Base-by-base conservation (phyloP, 92 coral and sea anemone species). In the Plumapathes pennacea region DNA sequence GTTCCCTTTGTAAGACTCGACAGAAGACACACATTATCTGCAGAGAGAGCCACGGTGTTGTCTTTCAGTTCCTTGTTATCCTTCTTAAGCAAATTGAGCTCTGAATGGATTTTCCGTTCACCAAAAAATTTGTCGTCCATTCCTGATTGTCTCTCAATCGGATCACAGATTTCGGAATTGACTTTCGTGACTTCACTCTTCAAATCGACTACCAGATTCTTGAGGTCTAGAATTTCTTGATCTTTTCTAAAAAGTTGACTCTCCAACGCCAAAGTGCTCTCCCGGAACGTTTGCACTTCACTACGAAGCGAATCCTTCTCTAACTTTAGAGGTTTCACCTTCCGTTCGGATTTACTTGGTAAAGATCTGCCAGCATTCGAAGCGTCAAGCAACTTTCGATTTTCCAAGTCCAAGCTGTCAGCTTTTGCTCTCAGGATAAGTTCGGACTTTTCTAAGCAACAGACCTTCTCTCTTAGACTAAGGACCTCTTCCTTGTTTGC, bases 151-250 rank as follows among this genome's bases (percentile, higher is more conserved):
- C 60, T 49, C 64, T 33, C 73, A n/a, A 45, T 38, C 17, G 66
- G 50, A 3, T 88, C 86, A 28, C 72, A 81, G 32, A 65, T 76
- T 48, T 88, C 90, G 19, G 29, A 45, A 65, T 80, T 78, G 19
- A 88, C 46, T 49, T 83, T 88, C 32, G 86, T 64, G 7, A 88
- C 79, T 28, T 88, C 96, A 25, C 96, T 77, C 85, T 76, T 83
- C 17, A 83, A 71, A 59, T 88, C 96, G 15, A 88, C 96, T 10
- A 78, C 63, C 39, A 82, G 90, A 39, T 88, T 88, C 70, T 85
- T 83, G 26, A 88, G 62, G 33, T 74, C 46, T 25, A 88, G 20
- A 30, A 88, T 83, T 62, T 88, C 96, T 31, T 83, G 86, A 22
- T 88, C 96, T 24, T 83, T 88, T 44, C 52, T 54, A 29, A 77